Evolutionary conservation across 1,140 invertebrate species (phyloP), one percentile per base, ranked within the genome.

Genomic region (Tribolium castaneum): DNA sequence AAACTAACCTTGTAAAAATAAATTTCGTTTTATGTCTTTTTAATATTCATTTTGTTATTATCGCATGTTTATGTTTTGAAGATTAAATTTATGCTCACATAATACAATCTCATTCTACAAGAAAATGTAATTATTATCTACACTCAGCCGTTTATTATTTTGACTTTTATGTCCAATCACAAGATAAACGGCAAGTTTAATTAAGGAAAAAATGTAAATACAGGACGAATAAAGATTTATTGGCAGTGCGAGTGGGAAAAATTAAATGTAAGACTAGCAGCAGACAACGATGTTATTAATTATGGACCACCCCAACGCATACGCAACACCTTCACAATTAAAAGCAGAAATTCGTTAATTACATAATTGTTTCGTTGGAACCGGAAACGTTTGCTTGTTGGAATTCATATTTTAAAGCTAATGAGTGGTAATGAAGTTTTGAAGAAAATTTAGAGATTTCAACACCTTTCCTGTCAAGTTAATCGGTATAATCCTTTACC

Each of bases 31-130:
- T 59, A 59, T 25, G 54, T 9, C 19, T 59, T 59, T 59, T 59
- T 59, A 59, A 59, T 52, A 52, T 59, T 59, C 25, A 59, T 59
- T 22, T 59, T 59, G 54, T 59, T 59, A 59, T 59, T 59, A 59
- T 59, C 54, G 54, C 54, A 59, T 59, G 19, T 59, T 59, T 59
- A 59, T 59, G 54, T 59, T 59, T 25, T 1, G 19, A 59, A 59
- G 10, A 25, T 22, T n/a, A 59, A 59, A 59, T 59, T 59, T 59
- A 59, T 59, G 54, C 25, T 22, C 54, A 25, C 19, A n/a, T 59
- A 59, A 22, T 25, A 59, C 22, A 59, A 59, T 16, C 19, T n/a
- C 19, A 59, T 10, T 25, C 54, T 59, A 22, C 54, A 3, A 59
- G 19, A 59, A 45, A 59, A 59, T 25, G n/a, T 59, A 59, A 59